Base-by-base conservation (phyloP, 2,888 invertebrate species). In the Lysandra bellargus region DNA sequence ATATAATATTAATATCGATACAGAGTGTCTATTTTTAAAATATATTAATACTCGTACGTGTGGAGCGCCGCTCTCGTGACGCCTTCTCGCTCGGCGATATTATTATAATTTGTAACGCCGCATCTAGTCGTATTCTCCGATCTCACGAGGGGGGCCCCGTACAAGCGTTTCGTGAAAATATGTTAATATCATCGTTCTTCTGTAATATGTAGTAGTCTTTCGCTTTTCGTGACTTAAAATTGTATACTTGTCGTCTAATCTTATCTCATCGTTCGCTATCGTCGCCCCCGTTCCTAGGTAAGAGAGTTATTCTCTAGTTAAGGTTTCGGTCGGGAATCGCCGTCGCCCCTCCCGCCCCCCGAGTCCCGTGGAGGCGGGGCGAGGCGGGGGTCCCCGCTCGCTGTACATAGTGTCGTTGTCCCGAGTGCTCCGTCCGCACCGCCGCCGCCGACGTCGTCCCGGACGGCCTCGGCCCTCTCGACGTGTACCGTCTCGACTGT, bases 1-100 rank as follows among this genome's bases (percentile, higher is more conserved):
- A 64, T 80, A 80, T 80, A 79, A 80, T 80, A 79, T 81, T 81
- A 80, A 80, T 78, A 57, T 57, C 17, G 84, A 86, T 83, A 60
- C 87, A 89, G 89, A 90, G 87, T 84, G 84, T 85, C 85, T 90
- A 88, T 89, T 90, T 90, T 90, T 86, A 86, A 89, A 86, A 61
- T 75, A 74, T 44, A 49, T 76, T n/a, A 57, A 33, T 81, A 80
- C 83, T 84, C 82, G 80, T 84, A 84, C 85, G 84, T 87, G 86
- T 88, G 75, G 60, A 12, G 30, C 40, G 30, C 78, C 44, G 64
- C 40, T 6, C 60, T 60, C 77, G 79, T 78, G 79, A 57, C 57
- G 80, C 75, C 79, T 60, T 17, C 57, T 57, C 17, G 61, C 61
- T n/a, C 61, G 61, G 64, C 57, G 57, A 57, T 14, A 57, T 57